Base-by-base conservation (phyloP, 2,113 vertebrate species). In the Seriola quinqueradiata region DNA sequence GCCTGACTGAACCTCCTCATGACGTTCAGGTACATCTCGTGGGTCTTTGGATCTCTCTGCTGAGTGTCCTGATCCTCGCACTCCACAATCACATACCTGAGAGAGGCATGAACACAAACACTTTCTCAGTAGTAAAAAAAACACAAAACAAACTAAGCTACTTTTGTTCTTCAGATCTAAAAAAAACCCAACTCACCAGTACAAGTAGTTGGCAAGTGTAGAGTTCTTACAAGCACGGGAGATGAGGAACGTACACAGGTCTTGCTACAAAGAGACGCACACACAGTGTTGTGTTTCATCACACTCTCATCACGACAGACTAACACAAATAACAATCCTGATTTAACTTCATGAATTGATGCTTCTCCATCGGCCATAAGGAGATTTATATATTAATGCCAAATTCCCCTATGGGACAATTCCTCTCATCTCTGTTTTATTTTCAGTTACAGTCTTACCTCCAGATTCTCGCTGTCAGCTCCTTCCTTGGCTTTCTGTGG, bases 1-100 rank as follows among this genome's bases (percentile, higher is more conserved):
- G 98, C 98, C 79, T 99, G 98, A 85, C 98, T 99, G 92, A 99
- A 99, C 79, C 98, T 93, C 87, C 97, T 96, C 97, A 99, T 99
- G 17, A 99, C 98, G 0, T 98, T 99, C 82, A 99, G 93, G 91
- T 99, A 99, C 98, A 99, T 99, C 85, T 99, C 97, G 0, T 99
- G 97, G 12, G 98, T 99, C 92, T 98, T 99, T 1, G 97, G 97
- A 70, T 99, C 98, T 92, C 98, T 96, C 94, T 97, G 97, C 90
- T 98, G 96, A 4, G 97, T 99, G 92, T 99, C 98, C 92, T 98
- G 98, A 79, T 99, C 98, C 93, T 99, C 98, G 86, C 97, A 99
- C 87, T 99, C 98, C 80, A 99, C 98, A 32, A 99, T 99, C 70
- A 99, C 97, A 66, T 99, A 99, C 98, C 98, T 99, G 89, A 87